Base-by-base conservation (phyloP, 2,797 vertebrate species). In the Microchirus variegatus region DNA sequence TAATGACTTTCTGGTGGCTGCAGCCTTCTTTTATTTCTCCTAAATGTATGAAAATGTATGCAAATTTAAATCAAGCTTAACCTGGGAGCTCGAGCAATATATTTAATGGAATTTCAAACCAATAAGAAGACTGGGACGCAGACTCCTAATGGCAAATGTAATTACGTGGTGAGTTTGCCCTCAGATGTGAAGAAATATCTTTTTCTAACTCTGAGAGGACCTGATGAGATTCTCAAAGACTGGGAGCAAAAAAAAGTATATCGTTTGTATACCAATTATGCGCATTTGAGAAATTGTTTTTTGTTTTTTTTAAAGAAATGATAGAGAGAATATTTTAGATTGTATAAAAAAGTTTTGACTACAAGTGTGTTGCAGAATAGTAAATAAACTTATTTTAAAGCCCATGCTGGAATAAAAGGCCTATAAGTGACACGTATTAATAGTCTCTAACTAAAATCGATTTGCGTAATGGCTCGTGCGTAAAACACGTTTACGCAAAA, bases 41-140 rank as follows among this genome's bases (percentile, higher is more conserved):
- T 96, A 96, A 98, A 97, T 96, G 94, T 96, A 98, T 97, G 96
- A 98, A 97, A 98, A 98, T 98, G 95, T 97, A 98, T 98, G 96
- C 96, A 96, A 97, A 98, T 98, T 96, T 96, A 96, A 98, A 96
- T 97, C 95, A 96, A 96, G 95, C 95, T 96, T 96, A 97, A 97
- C 95, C 93, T 96, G 94, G 93, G 92, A 94, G 94, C 94, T 92
- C 89, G 87, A 89, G 94, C 94, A 94, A 96, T 96, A 95, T 95
- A 95, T 96, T 96, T 96, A 95, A 97, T 95, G 95, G 95, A 95
- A 96, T 96, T 94, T 96, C 94, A 95, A 94, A 95, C 95, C 95
- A 96, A 96, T 96, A 95, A 96, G 93, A 83, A 87, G 89, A 93
- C 85, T 84, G 89, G 84, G 89, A 89, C 90, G 92, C 89, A 76